Evolutionary conservation across 35 echinoderm and acorn worm species (phyloP).

Genomic region (Chiridota heheva): DNA sequence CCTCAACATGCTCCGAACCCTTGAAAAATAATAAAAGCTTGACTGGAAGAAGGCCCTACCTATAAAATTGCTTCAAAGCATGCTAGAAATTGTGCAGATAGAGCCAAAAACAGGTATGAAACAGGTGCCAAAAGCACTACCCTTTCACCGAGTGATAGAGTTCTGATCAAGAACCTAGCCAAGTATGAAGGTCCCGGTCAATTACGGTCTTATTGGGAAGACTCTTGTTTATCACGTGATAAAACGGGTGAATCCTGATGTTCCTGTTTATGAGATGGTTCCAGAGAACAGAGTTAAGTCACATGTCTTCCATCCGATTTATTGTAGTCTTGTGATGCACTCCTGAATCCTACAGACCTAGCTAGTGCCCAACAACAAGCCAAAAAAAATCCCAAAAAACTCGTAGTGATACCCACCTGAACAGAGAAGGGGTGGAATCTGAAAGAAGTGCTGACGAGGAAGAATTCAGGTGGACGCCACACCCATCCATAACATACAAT

Average conservation of each 20-base stretch:
- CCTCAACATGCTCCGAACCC: conserved; percentile 46
- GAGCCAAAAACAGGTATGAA: conserved; percentile 26
- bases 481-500: too few species aligned
- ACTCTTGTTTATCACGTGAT: conserved; percentile 38
- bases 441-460: too few species aligned
- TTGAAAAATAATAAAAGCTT: conserved; percentile 22
- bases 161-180: conserved; percentile 57
- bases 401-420: too few species aligned
- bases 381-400: too few species aligned
- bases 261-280: conserved; percentile 60
- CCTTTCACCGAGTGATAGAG: conserved; percentile 42
- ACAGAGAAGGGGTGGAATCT: too few species aligned
- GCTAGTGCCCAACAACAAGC: too few species aligned
- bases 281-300: too few species aligned
- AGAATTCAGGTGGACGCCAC: too few species aligned
- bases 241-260: conserved; percentile 24
- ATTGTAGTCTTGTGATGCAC: too few species aligned
- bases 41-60: conserved; percentile 42
- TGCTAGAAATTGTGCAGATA: background rate
- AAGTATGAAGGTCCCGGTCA: conserved; percentile 53
- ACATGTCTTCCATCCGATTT: too few species aligned
- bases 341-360: too few species aligned
- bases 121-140: conserved; percentile 16
- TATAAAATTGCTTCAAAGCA: conserved; percentile 24
- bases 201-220: conserved; percentile 62